A percentile compares a stretch with the other conserved stretches of the same genome.
These are phyloP conservation scores for Lasius platythorax DNA, from an alignment of 2,888 invertebrate species.

Conservation along the genomic window DNA sequence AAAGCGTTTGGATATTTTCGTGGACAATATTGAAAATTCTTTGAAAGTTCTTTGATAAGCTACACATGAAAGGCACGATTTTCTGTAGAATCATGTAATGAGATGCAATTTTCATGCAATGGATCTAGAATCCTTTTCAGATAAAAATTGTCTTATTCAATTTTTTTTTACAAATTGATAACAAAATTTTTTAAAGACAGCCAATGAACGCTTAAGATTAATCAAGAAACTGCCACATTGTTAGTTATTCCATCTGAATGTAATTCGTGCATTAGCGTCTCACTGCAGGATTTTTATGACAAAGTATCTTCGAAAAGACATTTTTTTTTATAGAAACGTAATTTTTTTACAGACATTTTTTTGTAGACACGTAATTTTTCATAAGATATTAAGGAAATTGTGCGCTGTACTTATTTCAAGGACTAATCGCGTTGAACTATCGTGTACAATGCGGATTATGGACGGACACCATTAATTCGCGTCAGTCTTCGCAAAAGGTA, in stretches of 20 bases:
- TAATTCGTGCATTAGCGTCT: background rate
- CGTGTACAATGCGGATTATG: conserved; percentile 16
- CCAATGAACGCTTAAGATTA: background rate
- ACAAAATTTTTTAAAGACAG: background rate
- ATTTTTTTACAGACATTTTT: too few species aligned
- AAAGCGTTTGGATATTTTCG: conserved; percentile 2
- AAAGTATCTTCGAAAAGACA: background rate
- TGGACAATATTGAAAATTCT: background rate
- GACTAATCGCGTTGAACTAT: conserved; percentile 13
- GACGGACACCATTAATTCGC: conserved; percentile 44
- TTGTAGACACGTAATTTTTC: conserved; percentile 19
- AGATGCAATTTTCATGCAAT: conserved; percentile 7
- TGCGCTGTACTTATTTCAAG: background rate
- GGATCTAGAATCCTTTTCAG: background rate
- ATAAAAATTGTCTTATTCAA: background rate
- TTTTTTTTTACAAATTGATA: conserved; percentile 1
- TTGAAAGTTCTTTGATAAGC: background rate
- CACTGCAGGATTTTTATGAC: background rate
- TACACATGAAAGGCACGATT: background rate
- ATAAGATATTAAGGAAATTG: conserved; percentile 4
- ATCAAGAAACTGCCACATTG: background rate
- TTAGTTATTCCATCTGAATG: conserved; percentile 7
- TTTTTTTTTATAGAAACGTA: background rate
- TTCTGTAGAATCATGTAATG: background rate
- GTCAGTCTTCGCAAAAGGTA: conserved; percentile 55